Percentiles rank a stretch among this genome's conserved stretches.
phyloP scores from a whole-genome alignment of 2,888 invertebrate genomes.

The Drosophila merina region DNA sequence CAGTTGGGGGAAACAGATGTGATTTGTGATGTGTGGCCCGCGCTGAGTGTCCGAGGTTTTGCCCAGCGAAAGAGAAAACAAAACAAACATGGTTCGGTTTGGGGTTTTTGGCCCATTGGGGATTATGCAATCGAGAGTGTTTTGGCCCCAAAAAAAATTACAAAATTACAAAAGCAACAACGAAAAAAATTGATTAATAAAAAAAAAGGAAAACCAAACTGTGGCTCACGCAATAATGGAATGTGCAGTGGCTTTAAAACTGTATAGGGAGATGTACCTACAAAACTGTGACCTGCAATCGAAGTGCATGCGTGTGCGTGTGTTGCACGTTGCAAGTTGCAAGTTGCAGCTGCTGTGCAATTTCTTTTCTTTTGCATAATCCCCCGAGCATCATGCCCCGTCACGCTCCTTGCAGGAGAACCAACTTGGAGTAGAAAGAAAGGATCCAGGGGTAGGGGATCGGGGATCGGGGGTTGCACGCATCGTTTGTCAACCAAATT shows the following conservation, averaged over 20 bases:
- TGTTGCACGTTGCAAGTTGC: conserved; percentile 1
- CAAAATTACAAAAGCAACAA: background rate
- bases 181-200: too few species aligned
- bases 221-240: conserved; percentile 8
- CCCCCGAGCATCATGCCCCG: conserved; percentile 69
- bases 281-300: conserved; percentile 33
- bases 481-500: conserved; percentile 69
- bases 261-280: background rate
- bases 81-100: conserved; percentile 16
- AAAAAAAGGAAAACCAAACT: conserved; percentile 5
- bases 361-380: conserved; percentile 73
- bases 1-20: conserved; percentile 30
- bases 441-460: too few species aligned
- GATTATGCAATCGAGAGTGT: conserved; percentile 34
- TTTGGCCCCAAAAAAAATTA: conserved; percentile 10
- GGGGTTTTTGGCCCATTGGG: conserved; percentile 35
- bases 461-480: conserved; percentile 28
- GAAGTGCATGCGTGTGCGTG: background rate
- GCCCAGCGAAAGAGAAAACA: conserved; percentile 46
- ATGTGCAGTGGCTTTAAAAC: conserved; percentile 17
- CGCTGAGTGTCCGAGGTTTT: conserved; percentile 42
- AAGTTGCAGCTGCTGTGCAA: conserved; percentile 58
- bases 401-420: conserved; percentile 57
- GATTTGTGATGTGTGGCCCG: conserved; percentile 3
- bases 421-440: background rate